A percentile compares a stretch with the other conserved stretches of the same genome.
Conservation (phyloP, 2,113 vertebrate species). For the Rallus limicola region DNA sequence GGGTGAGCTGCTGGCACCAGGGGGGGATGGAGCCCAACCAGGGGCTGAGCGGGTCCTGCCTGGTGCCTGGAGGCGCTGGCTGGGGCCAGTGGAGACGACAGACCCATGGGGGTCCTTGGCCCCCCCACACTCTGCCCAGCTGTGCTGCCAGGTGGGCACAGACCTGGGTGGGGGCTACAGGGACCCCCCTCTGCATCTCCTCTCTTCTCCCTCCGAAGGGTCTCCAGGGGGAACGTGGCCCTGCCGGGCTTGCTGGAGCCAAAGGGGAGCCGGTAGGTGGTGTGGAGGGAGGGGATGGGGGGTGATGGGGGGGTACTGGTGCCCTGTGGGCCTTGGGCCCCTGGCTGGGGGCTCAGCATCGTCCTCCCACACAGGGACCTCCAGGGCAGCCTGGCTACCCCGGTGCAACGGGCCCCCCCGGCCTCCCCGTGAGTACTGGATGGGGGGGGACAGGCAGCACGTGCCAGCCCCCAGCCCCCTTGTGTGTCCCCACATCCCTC, state of each 20-base stretch:
- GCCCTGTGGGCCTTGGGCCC: background rate
- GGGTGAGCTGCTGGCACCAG: background rate
- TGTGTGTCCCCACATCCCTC: accelerated
- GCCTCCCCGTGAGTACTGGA: slow-evolving; percentile 85
- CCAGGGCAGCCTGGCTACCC: slow-evolving; percentile 90
- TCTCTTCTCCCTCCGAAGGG: slow-evolving; percentile 80
- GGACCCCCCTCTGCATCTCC: background rate
- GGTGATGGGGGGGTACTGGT: background rate
- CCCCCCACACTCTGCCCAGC: accelerated
- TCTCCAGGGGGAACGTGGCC: slow-evolving; percentile 89
- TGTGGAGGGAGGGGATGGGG: accelerated
- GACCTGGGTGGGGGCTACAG: accelerated
- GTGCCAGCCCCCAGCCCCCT: background rate
- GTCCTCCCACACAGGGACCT: slow-evolving; percentile 77
- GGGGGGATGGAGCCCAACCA: background rate
- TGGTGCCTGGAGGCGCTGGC: background rate
- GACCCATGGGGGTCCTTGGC: background rate
- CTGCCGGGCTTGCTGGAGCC: slow-evolving; percentile 77
- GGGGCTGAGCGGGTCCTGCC: accelerated
- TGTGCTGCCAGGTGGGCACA: background rate
- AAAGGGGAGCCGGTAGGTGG: slow-evolving; percentile 91
- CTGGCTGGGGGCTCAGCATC: background rate
- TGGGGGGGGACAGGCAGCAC: background rate
- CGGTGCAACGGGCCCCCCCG: slow-evolving; percentile 87
- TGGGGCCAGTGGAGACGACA: background rate